Evolutionary conservation across 2,888 invertebrate genomes (phyloP), one percentile per base, ranked within the genome.

Genomic region (Metallyticus violacea): DNA sequence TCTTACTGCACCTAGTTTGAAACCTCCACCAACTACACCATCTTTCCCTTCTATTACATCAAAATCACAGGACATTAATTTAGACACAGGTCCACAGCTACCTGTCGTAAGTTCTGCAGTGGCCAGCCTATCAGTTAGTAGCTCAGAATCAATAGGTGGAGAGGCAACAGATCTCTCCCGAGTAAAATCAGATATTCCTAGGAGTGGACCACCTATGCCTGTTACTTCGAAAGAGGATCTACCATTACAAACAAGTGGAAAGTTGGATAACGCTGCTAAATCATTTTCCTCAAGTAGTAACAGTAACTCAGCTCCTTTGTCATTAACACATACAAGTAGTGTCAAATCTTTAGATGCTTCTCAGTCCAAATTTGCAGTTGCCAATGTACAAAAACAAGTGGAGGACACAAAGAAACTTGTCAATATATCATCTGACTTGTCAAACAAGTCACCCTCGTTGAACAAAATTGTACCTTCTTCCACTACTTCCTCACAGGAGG

Each of bases 401-500:
- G 87, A 87, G 22, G 87, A 87, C n/a, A 29, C 78, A 5, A 87
- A 87, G 26, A 87, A 87, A 40, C 30, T 87, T 30, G 29, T 29
- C 15, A 85, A 25, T 28, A 40, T 85, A 26, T 9, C 85, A 26
- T 26, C 79, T 77, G 88, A 88, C 76, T 40, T 86, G 15, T 79
- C 86, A 81, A 86, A 86, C 40, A 88, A 88, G 27, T 77, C 83
- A 27, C 7, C 82, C 1, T 25, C 26, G 27, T 9, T 84, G 80
- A 87, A 85, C 77, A 87, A 87, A n/a, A 80, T 85, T n/a, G 29
- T 77, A 6, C 77, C 83, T 27, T 15, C 77, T 15, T n/a, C 79
- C 27, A 93, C 93, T 1, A 92, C 93, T 25, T 93, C 94, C 0
- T 93, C 94, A 0, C 94, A 94, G 87, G 94, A 94, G 88, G 94